Percentiles rank a stretch among this genome's conserved stretches.
phyloP scores from a whole-genome alignment of 2,888 invertebrate genomes.

The Ypsolopha sequella region DNA sequence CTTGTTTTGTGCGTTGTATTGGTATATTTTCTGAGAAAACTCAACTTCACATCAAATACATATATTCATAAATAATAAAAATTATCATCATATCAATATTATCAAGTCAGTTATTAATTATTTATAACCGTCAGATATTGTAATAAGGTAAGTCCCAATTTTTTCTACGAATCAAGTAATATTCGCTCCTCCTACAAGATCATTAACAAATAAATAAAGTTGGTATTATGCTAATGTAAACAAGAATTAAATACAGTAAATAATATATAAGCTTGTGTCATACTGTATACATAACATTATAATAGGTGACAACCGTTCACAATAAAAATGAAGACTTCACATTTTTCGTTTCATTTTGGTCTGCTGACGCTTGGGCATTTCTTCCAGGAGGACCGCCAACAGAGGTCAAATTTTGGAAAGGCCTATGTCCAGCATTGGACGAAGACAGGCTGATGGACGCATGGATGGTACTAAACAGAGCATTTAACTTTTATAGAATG shows the following conservation, averaged over 20 bases:
- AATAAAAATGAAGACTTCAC: slow-evolving; percentile 50
- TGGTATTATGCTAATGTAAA: slow-evolving; percentile 31
- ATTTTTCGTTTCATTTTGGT: slow-evolving; percentile 2
- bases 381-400: too few relatives aligned
- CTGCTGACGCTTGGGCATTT: too few relatives aligned
- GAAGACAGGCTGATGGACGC: too few relatives aligned
- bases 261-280: slow-evolving; percentile 58
- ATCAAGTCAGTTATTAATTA: background rate
- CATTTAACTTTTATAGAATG: background rate
- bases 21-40: background rate
- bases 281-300: slow-evolving; percentile 42
- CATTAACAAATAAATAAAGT: slow-evolving; percentile 16
- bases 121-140: background rate
- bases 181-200: slow-evolving; percentile 19
- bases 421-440: too few relatives aligned
- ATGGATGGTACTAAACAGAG: background rate
- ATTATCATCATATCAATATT: background rate
- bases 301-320: slow-evolving; percentile 61
- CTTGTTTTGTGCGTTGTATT: too few relatives aligned
- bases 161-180: slow-evolving; percentile 21
- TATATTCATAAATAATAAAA: background rate
- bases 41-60: background rate
- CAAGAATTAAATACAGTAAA: slow-evolving; percentile 45
- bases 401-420: too few relatives aligned
- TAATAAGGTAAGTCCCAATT: slow-evolving; percentile 21